A percentile compares a stretch with the other conserved stretches of the same genome.
Evolutionary conservation across 2,113 vertebrate species (phyloP).

Genomic region (Chroicocephalus ridibundus): DNA sequence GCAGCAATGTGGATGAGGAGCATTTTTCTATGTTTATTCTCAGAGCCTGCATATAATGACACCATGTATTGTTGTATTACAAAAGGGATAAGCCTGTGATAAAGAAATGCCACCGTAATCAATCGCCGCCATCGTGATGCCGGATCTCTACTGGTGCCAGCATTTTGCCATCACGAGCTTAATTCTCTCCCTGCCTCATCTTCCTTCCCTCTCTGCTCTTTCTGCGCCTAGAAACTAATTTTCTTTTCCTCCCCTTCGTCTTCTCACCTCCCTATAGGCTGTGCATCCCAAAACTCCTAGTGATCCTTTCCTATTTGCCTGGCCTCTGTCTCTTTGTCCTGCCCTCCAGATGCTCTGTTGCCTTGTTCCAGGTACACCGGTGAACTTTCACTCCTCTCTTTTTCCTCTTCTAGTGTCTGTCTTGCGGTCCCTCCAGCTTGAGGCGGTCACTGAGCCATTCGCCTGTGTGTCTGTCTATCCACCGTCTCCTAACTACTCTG

Average conservation of each 20-base stretch:
- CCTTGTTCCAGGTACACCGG: neutral
- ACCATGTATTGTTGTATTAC: neutral
- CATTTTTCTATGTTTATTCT: neutral
- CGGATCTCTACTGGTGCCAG: neutral
- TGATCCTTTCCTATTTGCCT: neutral
- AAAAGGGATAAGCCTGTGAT: neutral
- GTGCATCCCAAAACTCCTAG: neutral
- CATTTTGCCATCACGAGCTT: neutral
- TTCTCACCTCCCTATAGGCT: neutral
- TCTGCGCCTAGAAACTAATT: neutral
- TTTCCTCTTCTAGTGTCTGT: neutral
- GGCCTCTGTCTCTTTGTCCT: neutral
- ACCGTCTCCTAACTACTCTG: neutral
- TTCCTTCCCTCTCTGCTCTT: neutral
- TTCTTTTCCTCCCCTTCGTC: neutral
- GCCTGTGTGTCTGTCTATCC: neutral
- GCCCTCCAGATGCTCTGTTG: neutral
- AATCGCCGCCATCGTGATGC: neutral
- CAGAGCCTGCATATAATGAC: neutral
- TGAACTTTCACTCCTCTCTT: neutral
- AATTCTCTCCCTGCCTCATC: neutral
- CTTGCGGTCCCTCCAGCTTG: neutral
- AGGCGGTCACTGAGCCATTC: neutral
- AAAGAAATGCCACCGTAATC: neutral
- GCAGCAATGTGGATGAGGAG: neutral